These are phyloP conservation scores for Drosophila busckii DNA, from an alignment of 1,140 invertebrate genomes.

Conservation along the genomic window DNA sequence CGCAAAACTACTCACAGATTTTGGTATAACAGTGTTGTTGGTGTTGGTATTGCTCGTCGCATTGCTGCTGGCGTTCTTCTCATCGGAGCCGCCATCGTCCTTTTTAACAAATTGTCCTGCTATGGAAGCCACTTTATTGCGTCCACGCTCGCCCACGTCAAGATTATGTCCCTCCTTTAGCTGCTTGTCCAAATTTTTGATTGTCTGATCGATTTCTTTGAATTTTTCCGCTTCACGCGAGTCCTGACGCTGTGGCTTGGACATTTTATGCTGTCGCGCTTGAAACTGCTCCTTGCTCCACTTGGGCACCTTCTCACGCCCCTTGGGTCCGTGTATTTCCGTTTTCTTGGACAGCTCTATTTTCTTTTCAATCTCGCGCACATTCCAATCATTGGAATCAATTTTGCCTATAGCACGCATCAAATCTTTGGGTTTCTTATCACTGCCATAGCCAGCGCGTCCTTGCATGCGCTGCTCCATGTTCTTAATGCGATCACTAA, in stretches of 20 bases:
- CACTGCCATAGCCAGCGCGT: conserved; percentile 79
- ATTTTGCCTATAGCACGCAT: conserved; percentile 93
- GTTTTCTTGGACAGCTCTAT: conserved; percentile 88
- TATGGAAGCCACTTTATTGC: conserved; percentile 93
- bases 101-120: conserved; percentile 88
- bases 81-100: conserved; percentile 81
- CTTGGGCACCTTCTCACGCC: conserved; percentile 90
- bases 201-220: conserved; percentile 88
- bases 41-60: conserved; percentile 44
- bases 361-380: conserved; percentile 94
- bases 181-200: conserved; percentile 89
- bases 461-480: conserved; percentile 83
- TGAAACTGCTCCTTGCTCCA: conserved; percentile 94
- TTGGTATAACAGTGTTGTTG: conserved; percentile 79
- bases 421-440: conserved; percentile 92
- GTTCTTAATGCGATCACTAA: conserved; percentile 85
- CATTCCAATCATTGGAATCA: conserved; percentile 94
- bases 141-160: conserved; percentile 83
- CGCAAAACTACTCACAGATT: conserved; percentile 82
- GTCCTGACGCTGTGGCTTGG: conserved; percentile 82
- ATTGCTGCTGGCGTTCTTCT: conserved; percentile 76
- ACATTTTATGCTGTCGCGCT: conserved; percentile 88
- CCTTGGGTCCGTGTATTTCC: conserved; percentile 82
- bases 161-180: conserved; percentile 88
- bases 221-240: conserved; percentile 82